Conservation (phyloP, 1,140 invertebrate species). For the Brachionus sp. region DNA sequence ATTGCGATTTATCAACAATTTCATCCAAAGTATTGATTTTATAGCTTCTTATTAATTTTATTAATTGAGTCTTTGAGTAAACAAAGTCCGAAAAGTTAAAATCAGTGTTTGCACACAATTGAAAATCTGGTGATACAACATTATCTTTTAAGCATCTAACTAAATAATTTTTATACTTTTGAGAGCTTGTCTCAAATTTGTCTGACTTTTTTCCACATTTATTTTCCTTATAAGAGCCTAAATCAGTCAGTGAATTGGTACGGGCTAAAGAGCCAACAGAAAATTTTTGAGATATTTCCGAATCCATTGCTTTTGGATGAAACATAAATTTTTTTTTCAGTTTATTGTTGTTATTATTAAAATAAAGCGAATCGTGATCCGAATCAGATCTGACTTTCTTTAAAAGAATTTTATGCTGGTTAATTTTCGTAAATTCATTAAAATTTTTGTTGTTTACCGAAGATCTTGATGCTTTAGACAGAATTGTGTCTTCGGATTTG, state of each 20-base stretch:
- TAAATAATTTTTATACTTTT: conserved; percentile 23
- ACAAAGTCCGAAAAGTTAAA: background rate
- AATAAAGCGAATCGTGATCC: background rate
- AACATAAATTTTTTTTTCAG: background rate
- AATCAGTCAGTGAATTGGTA: background rate
- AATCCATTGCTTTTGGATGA: background rate
- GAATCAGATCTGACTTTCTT: background rate
- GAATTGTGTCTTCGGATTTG: background rate
- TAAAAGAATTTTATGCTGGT: background rate
- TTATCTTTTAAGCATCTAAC: conserved; percentile 25
- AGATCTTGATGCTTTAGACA: background rate
- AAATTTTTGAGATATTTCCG: background rate
- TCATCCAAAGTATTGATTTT: background rate
- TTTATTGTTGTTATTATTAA: conserved; percentile 11
- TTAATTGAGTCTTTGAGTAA: background rate
- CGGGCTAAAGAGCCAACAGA: background rate
- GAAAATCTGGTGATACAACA: background rate
- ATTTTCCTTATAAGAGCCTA: background rate
- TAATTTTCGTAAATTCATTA: background rate
- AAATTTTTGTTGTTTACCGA: background rate
- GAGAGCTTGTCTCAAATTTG: conserved; percentile 19
- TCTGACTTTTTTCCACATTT: background rate
- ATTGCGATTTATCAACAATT: background rate
- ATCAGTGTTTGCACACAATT: background rate
- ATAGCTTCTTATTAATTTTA: conserved; percentile 8